phyloP scores from a whole-genome alignment of 2,797 vertebrate genomes.

The Orientallactaga sibirica region DNA sequence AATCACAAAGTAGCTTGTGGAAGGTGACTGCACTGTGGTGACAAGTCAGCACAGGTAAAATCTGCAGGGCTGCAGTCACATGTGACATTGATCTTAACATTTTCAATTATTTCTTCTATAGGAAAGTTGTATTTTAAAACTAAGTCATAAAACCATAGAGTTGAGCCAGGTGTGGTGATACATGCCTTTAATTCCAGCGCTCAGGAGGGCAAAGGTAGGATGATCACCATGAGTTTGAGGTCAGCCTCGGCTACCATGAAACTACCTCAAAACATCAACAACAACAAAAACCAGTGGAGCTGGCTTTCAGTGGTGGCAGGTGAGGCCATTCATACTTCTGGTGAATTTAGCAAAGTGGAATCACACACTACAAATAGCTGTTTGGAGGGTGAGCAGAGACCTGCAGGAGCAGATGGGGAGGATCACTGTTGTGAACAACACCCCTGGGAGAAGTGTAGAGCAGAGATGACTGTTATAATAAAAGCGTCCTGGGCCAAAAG shows the following conservation, averaged over 20 bases:
- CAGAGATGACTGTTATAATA: accelerated
- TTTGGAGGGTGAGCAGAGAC: neutral
- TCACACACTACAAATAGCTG: neutral
- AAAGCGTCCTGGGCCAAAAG: accelerated
- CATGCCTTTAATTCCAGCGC: too few species aligned
- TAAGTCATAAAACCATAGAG: neutral
- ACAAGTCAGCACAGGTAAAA: neutral
- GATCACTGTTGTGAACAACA: too few species aligned
- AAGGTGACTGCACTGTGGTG: too few species aligned
- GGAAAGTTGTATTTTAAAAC: neutral
- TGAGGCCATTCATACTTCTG: neutral
- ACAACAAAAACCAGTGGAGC: too few species aligned
- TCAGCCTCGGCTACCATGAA: too few species aligned
- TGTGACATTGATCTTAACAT: too few species aligned
- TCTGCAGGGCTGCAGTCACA: neutral
- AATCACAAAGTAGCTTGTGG: neutral
- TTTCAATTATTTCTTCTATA: neutral
- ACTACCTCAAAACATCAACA: too few species aligned
- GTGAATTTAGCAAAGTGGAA: neutral
- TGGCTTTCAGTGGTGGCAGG: neutral
- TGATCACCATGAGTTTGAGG: too few species aligned
- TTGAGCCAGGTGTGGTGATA: neutral
- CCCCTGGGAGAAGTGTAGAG: neutral
- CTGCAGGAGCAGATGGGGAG: neutral
- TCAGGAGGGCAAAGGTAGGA: too few species aligned